A percentile compares a stretch with the other conserved stretches of the same genome.
phyloP scores from a whole-genome alignment of 2,113 vertebrate species.

The Corvus moneduloides region DNA sequence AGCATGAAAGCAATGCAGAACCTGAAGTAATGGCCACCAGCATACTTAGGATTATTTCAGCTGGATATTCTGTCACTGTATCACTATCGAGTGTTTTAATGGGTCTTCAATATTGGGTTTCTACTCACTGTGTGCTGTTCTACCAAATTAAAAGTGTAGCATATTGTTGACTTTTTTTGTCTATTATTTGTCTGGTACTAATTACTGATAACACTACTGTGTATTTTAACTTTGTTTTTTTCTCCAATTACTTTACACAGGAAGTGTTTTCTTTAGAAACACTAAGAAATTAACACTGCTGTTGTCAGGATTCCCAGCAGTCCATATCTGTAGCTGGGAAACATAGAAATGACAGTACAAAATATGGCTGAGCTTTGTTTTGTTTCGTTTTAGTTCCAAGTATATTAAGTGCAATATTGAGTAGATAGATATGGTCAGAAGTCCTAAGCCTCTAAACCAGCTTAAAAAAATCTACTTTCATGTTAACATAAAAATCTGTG shows the following conservation, averaged over 20 bases:
- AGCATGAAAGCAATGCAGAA: slow-evolving; percentile 57
- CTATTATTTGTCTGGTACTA: background rate
- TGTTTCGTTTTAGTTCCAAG: background rate
- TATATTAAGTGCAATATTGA: background rate
- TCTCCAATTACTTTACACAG: background rate
- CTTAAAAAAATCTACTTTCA: background rate
- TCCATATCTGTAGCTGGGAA: background rate
- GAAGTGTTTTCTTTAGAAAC: background rate
- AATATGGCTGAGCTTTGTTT: background rate
- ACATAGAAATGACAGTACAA: background rate
- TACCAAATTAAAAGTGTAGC: slow-evolving; percentile 34
- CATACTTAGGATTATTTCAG: background rate
- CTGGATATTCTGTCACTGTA: background rate
- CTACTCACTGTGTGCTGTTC: slow-evolving; percentile 23
- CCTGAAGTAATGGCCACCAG: slow-evolving; percentile 44
- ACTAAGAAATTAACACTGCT: background rate
- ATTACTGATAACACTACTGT: background rate
- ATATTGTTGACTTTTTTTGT: slow-evolving; percentile 4
- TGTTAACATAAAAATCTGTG: background rate
- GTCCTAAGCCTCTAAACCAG: background rate
- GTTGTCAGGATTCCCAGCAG: background rate
- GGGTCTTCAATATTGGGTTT: background rate
- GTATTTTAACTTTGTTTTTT: background rate
- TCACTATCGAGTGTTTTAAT: background rate
- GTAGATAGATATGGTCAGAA: background rate